Evolutionary conservation across 1,140 invertebrate species (phyloP).

Genomic region (Metaphire vulgaris): DNA sequence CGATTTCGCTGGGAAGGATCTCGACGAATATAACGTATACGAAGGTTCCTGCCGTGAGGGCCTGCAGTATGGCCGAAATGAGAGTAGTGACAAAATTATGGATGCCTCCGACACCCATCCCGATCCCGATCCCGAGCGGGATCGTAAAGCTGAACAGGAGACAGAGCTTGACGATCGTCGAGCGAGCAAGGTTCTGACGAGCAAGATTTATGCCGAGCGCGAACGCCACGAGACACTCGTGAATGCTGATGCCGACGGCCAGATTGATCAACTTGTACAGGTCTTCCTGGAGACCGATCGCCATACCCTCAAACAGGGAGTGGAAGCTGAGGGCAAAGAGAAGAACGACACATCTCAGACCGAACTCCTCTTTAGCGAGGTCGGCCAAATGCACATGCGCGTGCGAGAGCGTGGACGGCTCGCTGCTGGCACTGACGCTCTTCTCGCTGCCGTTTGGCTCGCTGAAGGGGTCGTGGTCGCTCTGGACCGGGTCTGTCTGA

Average conservation of each 20-base stretch:
- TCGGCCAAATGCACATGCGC: too few species aligned
- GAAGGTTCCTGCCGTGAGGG: constrained; percentile 29
- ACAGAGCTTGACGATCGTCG: constrained; percentile 38
- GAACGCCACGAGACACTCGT: constrained; percentile 50
- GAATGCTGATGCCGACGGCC: constrained; percentile 49
- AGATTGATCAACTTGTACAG: constrained; percentile 40
- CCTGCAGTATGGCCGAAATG: constrained; percentile 47
- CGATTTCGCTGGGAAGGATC: constrained; percentile 42
- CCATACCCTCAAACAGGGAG: constrained; percentile 53
- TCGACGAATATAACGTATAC: constrained; percentile 27
- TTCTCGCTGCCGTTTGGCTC: neutral
- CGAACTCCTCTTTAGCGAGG: too few species aligned
- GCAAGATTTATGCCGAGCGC: constrained; percentile 51
- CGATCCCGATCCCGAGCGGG: constrained; percentile 52
- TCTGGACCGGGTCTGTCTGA: too few species aligned
- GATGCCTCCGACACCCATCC: constrained; percentile 37
- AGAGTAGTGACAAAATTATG: constrained; percentile 1
- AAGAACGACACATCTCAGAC: constrained; percentile 53
- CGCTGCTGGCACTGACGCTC: too few species aligned
- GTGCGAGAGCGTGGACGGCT: too few species aligned
- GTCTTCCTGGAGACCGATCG: constrained; percentile 49
- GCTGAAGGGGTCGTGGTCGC: neutral
- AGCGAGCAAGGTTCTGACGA: constrained; percentile 35
- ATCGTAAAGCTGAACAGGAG: constrained; percentile 45
- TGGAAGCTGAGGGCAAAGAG: constrained; percentile 50